Conservation (phyloP, 2,113 vertebrate genomes). For the Jaculus jaculus region DNA sequence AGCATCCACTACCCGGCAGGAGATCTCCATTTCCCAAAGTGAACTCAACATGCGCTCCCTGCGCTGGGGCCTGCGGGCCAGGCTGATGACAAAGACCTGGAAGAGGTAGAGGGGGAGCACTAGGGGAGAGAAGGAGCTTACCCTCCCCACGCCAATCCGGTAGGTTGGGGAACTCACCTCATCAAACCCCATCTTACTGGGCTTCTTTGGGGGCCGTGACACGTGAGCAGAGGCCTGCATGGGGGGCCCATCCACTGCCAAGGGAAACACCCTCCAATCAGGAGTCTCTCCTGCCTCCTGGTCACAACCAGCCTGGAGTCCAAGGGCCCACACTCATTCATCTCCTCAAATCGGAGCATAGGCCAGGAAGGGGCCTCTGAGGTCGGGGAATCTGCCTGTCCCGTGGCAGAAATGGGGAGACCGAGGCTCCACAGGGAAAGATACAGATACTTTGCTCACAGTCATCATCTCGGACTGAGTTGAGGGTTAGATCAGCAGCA, state of each 20-base stretch:
- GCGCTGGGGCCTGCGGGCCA: constrained; percentile 90
- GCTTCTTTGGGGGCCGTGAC: constrained; percentile 87
- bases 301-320: background rate
- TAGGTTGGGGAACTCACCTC: constrained; percentile 85
- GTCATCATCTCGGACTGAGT: background rate
- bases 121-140: background rate
- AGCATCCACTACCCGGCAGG: constrained; percentile 90
- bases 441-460: background rate
- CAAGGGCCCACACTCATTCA: background rate
- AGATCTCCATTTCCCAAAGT: constrained; percentile 92
- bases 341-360: background rate
- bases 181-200: constrained; percentile 94
- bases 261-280: background rate
- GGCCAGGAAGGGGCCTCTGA: background rate
- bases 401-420: background rate
- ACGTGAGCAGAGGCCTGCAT: constrained; percentile 91
- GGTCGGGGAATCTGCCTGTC: background rate
- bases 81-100: constrained; percentile 95
- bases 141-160: accelerated
- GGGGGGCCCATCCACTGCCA: constrained; percentile 91
- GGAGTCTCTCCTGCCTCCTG: background rate
- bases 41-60: constrained; percentile 92
- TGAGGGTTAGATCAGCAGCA: background rate
- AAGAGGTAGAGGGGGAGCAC: background rate
- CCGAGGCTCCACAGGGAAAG: background rate